Evolutionary conservation across 2,888 invertebrate species (phyloP), one percentile per base, ranked within the genome.

Genomic region (Abrostola tripartita): DNA sequence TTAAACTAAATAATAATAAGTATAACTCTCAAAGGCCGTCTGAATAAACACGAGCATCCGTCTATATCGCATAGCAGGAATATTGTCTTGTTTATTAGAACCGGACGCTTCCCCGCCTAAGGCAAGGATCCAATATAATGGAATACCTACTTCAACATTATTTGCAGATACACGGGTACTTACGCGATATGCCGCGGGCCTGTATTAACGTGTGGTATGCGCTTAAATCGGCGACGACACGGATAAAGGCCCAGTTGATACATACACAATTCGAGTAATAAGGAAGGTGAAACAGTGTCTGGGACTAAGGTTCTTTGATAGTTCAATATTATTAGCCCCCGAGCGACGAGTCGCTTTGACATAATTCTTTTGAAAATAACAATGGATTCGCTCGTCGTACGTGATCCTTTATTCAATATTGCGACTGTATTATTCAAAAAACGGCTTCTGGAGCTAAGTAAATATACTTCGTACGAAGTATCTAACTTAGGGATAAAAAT

Each of bases 101-200:
- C 88, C 91, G 91, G 92, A 91, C 91, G 92, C 84, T 81, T 86
- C 86, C 85, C 76, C 68, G 92, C 94, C 93, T 71, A 68, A 75
- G 92, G 94, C 92, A 81, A 91, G 94, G 94, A 92, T 93, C 91
- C 90, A 89, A 93, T 93, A 94, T 94, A 94, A 94, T 93, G 91
- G 92, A 93, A 94, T 94, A 93, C 76, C 81, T 81, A 79, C 92
- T 94, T 93, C 89, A 90, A 88, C 88, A 88, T 91, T 94, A 93
- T 94, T 94, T 93, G 92, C 92, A 88, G 91, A 91, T 89, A 91
- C 92, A 90, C 83, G 87, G 89, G 86, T 90, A 90, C 89, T 89
- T 91, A 90, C 88, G 83, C 88, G 85, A 87, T 86, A 79, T 79
- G 93, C 94, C 91, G 60, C 79, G 65, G 90, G 93, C 87, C 69